Percentiles rank a stretch among this genome's conserved stretches.
Conservation (phyloP, 2,113 vertebrate species). For the Corydoras sp. region DNA sequence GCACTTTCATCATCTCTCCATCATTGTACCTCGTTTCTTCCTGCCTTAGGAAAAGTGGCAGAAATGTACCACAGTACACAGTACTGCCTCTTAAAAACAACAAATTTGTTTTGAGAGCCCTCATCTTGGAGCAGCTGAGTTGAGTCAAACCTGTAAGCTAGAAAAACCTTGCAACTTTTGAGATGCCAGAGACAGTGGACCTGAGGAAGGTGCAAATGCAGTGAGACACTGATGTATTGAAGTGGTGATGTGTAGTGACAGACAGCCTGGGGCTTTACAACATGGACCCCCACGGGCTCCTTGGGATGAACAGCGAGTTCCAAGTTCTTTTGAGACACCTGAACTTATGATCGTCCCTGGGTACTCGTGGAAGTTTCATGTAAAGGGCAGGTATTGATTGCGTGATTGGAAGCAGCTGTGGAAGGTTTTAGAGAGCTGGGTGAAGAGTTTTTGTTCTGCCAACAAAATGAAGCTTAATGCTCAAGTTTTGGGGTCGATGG, state of each 20-base stretch:
- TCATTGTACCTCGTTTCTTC: neutral
- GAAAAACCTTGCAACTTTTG: slow-evolving; percentile 36
- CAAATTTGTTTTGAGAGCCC: neutral
- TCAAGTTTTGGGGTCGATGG: slow-evolving; percentile 19
- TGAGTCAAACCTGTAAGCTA: slow-evolving; percentile 23
- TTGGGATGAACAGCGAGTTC: slow-evolving; percentile 40
- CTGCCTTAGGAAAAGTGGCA: neutral
- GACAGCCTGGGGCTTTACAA: slow-evolving; percentile 44
- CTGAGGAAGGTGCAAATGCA: slow-evolving; percentile 39
- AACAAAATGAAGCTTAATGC: slow-evolving; percentile 24
- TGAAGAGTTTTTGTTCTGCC: slow-evolving; percentile 15
- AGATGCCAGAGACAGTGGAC: slow-evolving; percentile 6
- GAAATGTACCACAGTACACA: neutral
- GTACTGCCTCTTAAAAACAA: neutral
- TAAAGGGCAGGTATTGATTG: slow-evolving; percentile 48
- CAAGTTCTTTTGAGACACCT: slow-evolving; percentile 32
- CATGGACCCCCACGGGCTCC: slow-evolving; percentile 38
- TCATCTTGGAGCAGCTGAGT: slow-evolving; percentile 23
- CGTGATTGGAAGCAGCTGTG: slow-evolving; percentile 33
- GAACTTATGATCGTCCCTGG: slow-evolving; percentile 49
- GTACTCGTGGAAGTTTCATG: slow-evolving; percentile 44
- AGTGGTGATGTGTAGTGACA: slow-evolving; percentile 49
- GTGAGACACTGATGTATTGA: slow-evolving; percentile 49
- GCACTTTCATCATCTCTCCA: neutral
- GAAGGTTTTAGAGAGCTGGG: slow-evolving; percentile 9